These are phyloP conservation scores for Pollachius pollachius DNA, from an alignment of 2,113 vertebrate species.

Conservation along the genomic window DNA sequence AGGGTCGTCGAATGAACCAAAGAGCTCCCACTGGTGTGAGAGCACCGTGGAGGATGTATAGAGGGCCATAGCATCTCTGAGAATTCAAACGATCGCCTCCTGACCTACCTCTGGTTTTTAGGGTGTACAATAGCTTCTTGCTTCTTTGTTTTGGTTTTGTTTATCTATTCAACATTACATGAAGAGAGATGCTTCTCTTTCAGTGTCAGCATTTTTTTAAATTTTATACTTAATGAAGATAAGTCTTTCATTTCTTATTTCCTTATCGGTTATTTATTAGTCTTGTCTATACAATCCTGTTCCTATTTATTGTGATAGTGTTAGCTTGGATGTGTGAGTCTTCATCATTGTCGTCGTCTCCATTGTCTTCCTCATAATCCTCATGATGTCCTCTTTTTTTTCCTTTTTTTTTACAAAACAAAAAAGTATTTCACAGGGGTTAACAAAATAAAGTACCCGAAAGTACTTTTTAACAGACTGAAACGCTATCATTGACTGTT, in stretches of 20 bases:
- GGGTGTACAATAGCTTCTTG: slow-evolving; percentile 41
- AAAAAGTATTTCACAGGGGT: too few species aligned
- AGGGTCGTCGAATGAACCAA: slow-evolving; percentile 33
- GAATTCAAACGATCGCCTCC: slow-evolving; percentile 39
- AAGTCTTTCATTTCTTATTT: slow-evolving; percentile 20
- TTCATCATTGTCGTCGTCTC: slow-evolving; percentile 29
- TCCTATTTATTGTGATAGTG: slow-evolving; percentile 59
- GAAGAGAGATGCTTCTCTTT: too few species aligned
- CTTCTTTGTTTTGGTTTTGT: slow-evolving; percentile 8
- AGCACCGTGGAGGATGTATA: background rate
- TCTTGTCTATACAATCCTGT: slow-evolving; percentile 27
- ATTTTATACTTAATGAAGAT: too few species aligned
- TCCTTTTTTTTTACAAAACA: background rate
- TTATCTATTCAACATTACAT: background rate
- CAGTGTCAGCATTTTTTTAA: slow-evolving; percentile 11
- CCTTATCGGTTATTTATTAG: slow-evolving; percentile 63
- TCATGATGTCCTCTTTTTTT: slow-evolving; percentile 7
- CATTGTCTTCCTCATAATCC: background rate
- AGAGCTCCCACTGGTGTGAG: slow-evolving; percentile 9
- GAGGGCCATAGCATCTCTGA: slow-evolving; percentile 21
- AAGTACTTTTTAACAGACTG: slow-evolving; percentile 18
- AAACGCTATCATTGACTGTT: slow-evolving; percentile 31
- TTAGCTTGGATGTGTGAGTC: slow-evolving; percentile 16
- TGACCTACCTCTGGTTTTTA: slow-evolving; percentile 66
- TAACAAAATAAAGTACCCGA: background rate